Conservation (phyloP, 2,888 invertebrate genomes). For the Protonemura montana region DNA sequence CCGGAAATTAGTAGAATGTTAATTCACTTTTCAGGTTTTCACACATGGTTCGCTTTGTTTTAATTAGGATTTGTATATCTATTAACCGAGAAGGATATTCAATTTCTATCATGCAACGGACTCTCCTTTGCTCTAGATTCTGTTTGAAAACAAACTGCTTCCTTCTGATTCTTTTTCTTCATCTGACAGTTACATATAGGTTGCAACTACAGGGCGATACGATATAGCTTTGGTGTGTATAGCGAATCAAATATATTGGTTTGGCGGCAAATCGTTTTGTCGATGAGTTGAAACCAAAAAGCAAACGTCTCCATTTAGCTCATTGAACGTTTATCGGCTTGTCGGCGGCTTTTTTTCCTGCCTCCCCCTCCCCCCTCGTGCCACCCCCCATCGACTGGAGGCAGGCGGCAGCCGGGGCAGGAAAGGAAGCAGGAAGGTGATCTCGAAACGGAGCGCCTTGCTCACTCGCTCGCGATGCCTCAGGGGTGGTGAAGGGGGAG, state of each 20-base stretch:
- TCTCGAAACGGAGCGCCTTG: neutral
- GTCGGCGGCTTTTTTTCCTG: neutral
- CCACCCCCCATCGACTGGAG: too few species aligned
- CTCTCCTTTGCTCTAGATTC: neutral
- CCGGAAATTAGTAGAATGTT: neutral
- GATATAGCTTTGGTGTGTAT: neutral
- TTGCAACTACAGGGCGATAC: neutral
- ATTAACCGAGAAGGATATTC: neutral
- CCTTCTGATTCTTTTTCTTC: neutral
- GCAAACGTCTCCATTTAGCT: slow-evolving; percentile 12
- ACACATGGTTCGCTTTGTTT: neutral
- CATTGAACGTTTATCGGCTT: slow-evolving; percentile 12
- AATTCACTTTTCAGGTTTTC: slow-evolving; percentile 4
- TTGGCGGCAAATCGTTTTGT: neutral
- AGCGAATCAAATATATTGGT: neutral
- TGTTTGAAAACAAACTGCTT: neutral
- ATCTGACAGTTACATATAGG: neutral
- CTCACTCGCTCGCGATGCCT: neutral
- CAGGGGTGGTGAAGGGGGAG: neutral
- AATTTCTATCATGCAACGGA: neutral
- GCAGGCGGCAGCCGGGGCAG: neutral
- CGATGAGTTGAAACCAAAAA: slow-evolving; percentile 12
- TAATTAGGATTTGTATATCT: neutral
- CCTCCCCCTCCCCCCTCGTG: too few species aligned
- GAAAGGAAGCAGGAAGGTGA: neutral